Conservation (phyloP, 2,797 vertebrate genomes). For the Caiman crocodilus region DNA sequence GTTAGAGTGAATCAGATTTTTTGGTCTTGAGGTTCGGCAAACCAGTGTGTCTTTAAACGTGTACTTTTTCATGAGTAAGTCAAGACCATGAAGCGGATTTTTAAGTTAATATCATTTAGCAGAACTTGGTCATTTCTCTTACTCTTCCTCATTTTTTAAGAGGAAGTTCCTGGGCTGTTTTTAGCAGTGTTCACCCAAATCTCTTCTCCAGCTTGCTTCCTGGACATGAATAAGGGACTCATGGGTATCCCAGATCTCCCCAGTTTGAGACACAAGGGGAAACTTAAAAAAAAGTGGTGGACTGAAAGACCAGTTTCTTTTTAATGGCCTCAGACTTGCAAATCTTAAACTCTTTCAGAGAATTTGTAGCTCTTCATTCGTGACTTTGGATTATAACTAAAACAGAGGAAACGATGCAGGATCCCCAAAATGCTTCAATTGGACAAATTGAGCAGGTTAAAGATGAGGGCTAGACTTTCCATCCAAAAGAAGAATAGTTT, state of each 20-base stretch:
- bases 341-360: neutral
- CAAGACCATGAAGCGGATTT: neutral
- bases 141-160: neutral
- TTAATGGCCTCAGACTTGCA: neutral
- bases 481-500: neutral
- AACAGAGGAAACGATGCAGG: neutral
- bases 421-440: neutral
- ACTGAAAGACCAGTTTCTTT: no score
- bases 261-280: no score
- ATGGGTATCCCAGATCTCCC: neutral
- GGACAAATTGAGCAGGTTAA: neutral
- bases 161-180: neutral
- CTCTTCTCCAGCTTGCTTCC: neutral
- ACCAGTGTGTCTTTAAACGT: neutral
- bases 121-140: neutral
- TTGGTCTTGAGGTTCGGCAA: neutral
- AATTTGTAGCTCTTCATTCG: neutral
- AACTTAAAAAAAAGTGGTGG: neutral
- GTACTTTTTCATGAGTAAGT: neutral
- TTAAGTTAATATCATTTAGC: neutral
- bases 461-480: neutral
- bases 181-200: neutral
- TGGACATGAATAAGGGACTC: neutral
- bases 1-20: neutral
- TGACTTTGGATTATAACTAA: neutral